Evolutionary conservation across 2,797 vertebrate species (phyloP).

Genomic region (Columba guinea): DNA sequence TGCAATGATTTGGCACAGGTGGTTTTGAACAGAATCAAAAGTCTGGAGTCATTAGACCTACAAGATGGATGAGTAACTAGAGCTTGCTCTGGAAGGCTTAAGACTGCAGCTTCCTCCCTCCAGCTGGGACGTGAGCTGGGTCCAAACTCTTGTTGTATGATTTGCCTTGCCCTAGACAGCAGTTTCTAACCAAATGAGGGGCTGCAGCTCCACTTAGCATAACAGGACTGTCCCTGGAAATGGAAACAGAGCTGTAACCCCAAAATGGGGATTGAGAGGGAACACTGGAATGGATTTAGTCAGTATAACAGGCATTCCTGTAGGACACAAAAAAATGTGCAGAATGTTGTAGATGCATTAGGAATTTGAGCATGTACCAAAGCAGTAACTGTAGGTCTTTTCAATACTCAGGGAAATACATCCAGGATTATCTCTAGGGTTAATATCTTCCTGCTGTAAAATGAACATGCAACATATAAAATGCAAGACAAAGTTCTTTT

Average conservation of each 20-base stretch:
- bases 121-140: not conserved
- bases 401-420: not conserved
- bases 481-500: not conserved
- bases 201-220: not conserved
- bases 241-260: not conserved
- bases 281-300: not conserved
- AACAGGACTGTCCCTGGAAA: not conserved
- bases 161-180: not conserved
- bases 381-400: not conserved
- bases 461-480: not conserved
- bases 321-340: not conserved
- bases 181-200: not conserved
- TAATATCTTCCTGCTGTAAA: constrained; percentile 2
- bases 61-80: not conserved
- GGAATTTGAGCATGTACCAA: not conserved
- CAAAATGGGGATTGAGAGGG: not conserved
- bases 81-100: not conserved
- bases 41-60: not conserved
- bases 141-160: not conserved
- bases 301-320: not conserved
- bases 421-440: not conserved
- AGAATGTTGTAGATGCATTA: not conserved
- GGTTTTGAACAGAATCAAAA: not conserved
- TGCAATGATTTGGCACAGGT: not conserved
- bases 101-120: not conserved